Percentiles rank a stretch among this genome's conserved stretches.
Conservation (phyloP, 2,888 invertebrate genomes). For the Amorpha juglandis region DNA sequence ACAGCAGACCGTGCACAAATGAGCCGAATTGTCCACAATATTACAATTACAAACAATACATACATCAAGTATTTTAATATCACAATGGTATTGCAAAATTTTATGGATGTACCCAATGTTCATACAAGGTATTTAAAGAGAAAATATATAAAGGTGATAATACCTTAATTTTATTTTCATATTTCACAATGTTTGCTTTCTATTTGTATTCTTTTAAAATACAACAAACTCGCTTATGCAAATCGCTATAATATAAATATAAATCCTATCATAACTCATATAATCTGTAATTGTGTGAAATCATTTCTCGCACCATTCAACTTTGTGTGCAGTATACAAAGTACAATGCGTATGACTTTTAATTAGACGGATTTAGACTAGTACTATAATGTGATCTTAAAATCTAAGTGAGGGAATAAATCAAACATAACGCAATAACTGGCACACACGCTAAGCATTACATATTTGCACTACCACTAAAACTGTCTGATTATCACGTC, state of each 20-base stretch:
- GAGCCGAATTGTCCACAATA: no score
- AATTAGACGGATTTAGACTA: not conserved
- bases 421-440: not conserved
- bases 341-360: not conserved
- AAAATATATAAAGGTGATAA: no score
- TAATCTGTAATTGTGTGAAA: not conserved
- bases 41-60: no score
- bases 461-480: constrained; percentile 11
- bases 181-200: not conserved
- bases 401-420: not conserved
- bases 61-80: not conserved
- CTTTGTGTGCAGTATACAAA: not conserved
- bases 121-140: not conserved
- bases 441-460: constrained; percentile 6
- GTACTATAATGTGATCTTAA: not conserved
- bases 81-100: not conserved
- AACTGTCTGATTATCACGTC: constrained; percentile 17
- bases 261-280: not conserved
- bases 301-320: not conserved
- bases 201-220: not conserved
- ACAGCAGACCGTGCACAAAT: no score
- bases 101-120: no score
- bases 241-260: not conserved
- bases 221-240: constrained; percentile 9
- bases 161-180: not conserved